These are phyloP conservation scores for Cantharis lateralis DNA, from an alignment of 2,888 invertebrate species.

Conservation along the genomic window DNA sequence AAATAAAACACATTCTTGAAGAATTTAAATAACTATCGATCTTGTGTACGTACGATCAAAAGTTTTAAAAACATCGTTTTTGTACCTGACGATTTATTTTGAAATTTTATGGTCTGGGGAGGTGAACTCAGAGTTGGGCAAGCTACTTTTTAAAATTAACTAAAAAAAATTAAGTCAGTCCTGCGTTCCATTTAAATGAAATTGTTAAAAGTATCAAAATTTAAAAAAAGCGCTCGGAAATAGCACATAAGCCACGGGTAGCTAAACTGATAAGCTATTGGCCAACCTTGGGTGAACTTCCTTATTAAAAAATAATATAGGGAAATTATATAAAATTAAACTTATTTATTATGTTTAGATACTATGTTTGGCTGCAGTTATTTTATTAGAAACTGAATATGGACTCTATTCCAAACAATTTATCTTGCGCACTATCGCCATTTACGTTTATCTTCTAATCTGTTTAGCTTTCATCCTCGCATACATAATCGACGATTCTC, in stretches of 20 bases:
- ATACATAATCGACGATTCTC: slow-evolving; percentile 24
- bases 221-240: neutral
- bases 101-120: neutral
- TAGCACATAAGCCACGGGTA: too few species aligned
- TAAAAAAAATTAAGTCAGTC: too few species aligned
- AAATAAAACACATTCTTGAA: neutral
- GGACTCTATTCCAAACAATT: neutral
- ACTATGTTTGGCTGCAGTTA: neutral
- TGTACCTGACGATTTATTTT: neutral
- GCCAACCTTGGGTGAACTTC: neutral
- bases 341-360: neutral
- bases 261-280: neutral
- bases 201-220: too few species aligned
- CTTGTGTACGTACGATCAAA: neutral
- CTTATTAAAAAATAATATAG: neutral
- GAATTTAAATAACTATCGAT: neutral
- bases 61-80: neutral
- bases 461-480: slow-evolving; percentile 20
- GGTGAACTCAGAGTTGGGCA: neutral
- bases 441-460: slow-evolving; percentile 23
- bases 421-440: slow-evolving; percentile 6
- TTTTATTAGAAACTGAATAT: neutral
- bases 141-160: neutral
- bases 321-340: neutral
- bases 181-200: too few species aligned